Evolutionary conservation across 2,113 vertebrate genomes (phyloP).

Genomic region (Asarcornis scutulata): DNA sequence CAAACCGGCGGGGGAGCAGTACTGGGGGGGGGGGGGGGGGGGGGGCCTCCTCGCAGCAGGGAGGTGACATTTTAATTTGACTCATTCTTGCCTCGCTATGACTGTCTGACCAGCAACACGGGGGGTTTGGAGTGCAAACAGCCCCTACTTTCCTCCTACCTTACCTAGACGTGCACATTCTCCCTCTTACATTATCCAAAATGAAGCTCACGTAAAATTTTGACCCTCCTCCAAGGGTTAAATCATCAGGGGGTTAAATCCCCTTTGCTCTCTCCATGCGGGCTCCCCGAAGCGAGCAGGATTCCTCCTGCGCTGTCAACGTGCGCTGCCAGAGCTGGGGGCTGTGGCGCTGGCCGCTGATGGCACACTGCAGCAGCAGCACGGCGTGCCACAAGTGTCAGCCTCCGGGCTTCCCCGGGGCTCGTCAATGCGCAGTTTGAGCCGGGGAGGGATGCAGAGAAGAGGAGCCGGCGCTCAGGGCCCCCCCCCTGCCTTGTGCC

Average conservation of each 20-base stretch:
- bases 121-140: not conserved
- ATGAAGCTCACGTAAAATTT: not conserved
- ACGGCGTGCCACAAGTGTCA: not conserved
- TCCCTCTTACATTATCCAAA: not conserved
- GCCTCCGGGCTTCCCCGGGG: not conserved
- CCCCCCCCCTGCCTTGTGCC: not conserved
- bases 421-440: accelerated
- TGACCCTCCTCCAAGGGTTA: not conserved
- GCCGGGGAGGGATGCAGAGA: not conserved
- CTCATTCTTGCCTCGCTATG: not conserved
- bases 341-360: not conserved
- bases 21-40: not conserved
- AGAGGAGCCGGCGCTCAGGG: not conserved
- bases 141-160: not conserved
- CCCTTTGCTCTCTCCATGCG: not conserved
- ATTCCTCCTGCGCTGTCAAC: not conserved
- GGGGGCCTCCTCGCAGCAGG: not conserved
- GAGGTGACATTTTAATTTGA: constrained; percentile 26
- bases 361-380: constrained; percentile 8
- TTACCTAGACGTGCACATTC: not conserved
- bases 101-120: not conserved
- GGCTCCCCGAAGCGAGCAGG: constrained; percentile 28
- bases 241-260: not conserved
- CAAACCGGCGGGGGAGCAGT: not conserved
- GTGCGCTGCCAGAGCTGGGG: not conserved